phyloP scores from a whole-genome alignment of 2,113 vertebrate species.

The Eubucco bourcierii region DNA sequence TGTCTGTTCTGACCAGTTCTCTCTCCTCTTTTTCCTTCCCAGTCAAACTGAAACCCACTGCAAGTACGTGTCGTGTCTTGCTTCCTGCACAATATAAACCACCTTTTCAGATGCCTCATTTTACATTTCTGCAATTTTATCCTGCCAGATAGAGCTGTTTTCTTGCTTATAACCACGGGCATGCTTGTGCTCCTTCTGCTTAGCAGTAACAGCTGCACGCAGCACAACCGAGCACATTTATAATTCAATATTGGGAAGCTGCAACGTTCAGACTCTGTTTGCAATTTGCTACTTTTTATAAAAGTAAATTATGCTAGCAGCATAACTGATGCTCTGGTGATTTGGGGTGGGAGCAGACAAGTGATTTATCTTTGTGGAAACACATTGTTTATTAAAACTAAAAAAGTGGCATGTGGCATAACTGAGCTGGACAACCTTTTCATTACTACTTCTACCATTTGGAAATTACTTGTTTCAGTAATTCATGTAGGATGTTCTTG shows the following conservation, averaged over 20 bases:
- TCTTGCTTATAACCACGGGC: not conserved
- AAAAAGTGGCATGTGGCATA: not conserved
- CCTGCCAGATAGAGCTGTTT: not conserved
- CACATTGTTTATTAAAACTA: not conserved
- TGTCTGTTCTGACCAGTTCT: not conserved
- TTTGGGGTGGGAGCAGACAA: not conserved
- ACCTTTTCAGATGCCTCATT: not conserved
- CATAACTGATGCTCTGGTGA: not conserved
- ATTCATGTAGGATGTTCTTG: not conserved
- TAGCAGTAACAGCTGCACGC: not conserved
- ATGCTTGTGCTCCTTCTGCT: not conserved
- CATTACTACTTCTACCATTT: not conserved
- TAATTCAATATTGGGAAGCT: not conserved
- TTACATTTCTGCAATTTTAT: not conserved
- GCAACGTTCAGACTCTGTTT: not conserved
- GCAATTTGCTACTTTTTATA: not conserved
- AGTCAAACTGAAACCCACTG: conserved; percentile 63
- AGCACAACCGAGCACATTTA: not conserved
- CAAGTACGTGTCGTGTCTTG: conserved; percentile 50
- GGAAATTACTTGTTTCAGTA: not conserved
- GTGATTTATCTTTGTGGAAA: not conserved
- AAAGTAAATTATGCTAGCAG: not conserved
- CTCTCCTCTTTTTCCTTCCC: conserved; percentile 8
- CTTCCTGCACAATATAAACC: not conserved
- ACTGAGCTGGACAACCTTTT: not conserved